A percentile compares a stretch with the other conserved stretches of the same genome.
Conservation (phyloP, 2,797 vertebrate species). For the Threskiornis aethiopicus region DNA sequence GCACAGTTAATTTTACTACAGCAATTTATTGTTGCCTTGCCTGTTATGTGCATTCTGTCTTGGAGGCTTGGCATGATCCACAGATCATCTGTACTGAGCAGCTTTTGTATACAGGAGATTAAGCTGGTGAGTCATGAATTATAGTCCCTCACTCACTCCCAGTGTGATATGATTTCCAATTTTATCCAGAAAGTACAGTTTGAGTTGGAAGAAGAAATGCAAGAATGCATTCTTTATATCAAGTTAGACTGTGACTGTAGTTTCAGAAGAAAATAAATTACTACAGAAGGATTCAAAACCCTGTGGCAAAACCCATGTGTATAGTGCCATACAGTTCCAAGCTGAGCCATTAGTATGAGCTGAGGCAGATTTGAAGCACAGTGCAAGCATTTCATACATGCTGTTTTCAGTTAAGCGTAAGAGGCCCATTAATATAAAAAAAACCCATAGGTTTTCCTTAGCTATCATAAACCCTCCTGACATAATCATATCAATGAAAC, state of each 20-base stretch:
- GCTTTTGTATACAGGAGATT: constrained; percentile 18
- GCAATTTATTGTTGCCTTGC: constrained; percentile 45
- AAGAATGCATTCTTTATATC: constrained; percentile 32
- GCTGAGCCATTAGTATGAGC: neutral
- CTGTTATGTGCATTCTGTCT: constrained; percentile 23
- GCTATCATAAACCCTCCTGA: neutral
- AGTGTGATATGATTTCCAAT: constrained; percentile 46
- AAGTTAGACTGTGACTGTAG: constrained; percentile 28
- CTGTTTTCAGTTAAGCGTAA: neutral
- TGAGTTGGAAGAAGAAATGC: constrained; percentile 36
- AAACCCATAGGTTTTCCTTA: neutral
- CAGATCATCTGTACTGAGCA: constrained; percentile 24
- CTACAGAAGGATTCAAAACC: neutral
- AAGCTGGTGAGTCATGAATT: constrained; percentile 65
- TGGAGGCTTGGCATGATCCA: neutral
- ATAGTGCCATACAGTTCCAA: neutral
- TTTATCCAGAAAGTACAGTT: constrained; percentile 54
- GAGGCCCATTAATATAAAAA: neutral
- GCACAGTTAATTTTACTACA: neutral
- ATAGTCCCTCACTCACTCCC: constrained; percentile 45
- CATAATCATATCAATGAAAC: neutral
- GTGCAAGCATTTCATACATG: neutral
- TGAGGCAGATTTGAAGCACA: neutral
- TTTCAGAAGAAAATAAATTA: neutral
- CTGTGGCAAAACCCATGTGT: neutral